These are phyloP conservation scores for Campoletis sonorensis DNA, from an alignment of 1,140 invertebrate genomes.

Conservation along the genomic window DNA sequence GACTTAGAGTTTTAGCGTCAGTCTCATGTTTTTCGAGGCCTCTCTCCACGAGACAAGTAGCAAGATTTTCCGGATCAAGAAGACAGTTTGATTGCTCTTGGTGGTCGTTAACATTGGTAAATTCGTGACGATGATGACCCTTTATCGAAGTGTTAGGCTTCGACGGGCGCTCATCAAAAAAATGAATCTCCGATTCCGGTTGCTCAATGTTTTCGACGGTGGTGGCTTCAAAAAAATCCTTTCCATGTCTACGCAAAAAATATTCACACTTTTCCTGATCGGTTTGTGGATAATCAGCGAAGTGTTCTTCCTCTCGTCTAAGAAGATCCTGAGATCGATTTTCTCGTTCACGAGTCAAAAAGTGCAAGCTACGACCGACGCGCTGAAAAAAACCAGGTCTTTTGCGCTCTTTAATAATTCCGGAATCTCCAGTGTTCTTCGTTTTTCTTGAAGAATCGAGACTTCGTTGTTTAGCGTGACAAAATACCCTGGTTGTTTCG, in stretches of 20 bases:
- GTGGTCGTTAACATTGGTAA: background rate
- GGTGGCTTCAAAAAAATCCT: slow-evolving; percentile 60
- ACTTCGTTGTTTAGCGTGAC: slow-evolving; percentile 60
- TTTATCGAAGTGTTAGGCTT: slow-evolving; percentile 39
- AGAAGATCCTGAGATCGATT: slow-evolving; percentile 49
- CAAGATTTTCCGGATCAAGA: slow-evolving; percentile 26
- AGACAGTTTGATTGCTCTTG: slow-evolving; percentile 35
- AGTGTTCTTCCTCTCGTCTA: slow-evolving; percentile 45
- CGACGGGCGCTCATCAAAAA: slow-evolving; percentile 49
- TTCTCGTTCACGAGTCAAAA: slow-evolving; percentile 63
- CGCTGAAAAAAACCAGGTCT: slow-evolving; percentile 61
- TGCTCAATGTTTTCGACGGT: slow-evolving; percentile 1
- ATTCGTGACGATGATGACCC: background rate
- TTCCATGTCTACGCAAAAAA: slow-evolving; percentile 60
- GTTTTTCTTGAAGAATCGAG: slow-evolving; percentile 59
- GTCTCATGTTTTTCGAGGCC: background rate
- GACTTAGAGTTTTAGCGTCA: slow-evolving; percentile 14
- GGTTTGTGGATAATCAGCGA: slow-evolving; percentile 49
- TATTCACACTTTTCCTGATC: slow-evolving; percentile 66
- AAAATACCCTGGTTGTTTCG: slow-evolving; percentile 52
- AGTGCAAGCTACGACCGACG: slow-evolving; percentile 64
- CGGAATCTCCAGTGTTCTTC: slow-evolving; percentile 56
- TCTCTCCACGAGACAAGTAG: background rate
- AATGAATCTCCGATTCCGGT: slow-evolving; percentile 40
- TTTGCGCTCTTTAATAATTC: slow-evolving; percentile 56